A percentile compares a stretch with the other conserved stretches of the same genome.
These are phyloP conservation scores for Ariolimax columbianus DNA, from an alignment of 2,888 invertebrate genomes.

Conservation along the genomic window DNA sequence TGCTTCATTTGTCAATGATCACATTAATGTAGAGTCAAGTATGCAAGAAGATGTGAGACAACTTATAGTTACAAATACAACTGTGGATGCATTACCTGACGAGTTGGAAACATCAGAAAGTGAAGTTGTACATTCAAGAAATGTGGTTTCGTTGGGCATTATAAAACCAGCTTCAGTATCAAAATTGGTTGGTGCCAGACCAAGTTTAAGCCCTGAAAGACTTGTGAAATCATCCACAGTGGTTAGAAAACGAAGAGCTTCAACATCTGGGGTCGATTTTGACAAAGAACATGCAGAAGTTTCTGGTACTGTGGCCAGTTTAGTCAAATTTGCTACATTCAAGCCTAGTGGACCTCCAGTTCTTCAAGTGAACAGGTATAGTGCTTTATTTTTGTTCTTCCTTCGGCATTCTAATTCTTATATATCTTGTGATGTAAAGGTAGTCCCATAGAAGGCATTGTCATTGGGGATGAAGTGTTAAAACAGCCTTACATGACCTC, in stretches of 20 bases:
- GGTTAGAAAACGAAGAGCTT: slow-evolving; percentile 56
- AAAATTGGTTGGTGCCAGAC: not conserved
- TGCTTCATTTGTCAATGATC: not conserved
- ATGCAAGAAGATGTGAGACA: slow-evolving; percentile 41
- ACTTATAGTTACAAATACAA: slow-evolving; percentile 43
- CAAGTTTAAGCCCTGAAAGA: not conserved
- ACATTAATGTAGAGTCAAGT: not conserved
- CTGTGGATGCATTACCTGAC: slow-evolving; percentile 68
- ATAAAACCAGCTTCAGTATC: not conserved
- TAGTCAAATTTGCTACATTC: slow-evolving; percentile 85
- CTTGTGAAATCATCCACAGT: not conserved
- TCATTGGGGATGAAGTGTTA: no score
- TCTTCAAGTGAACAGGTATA: slow-evolving; percentile 84
- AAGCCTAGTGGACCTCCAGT: slow-evolving; percentile 80
- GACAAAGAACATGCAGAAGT: slow-evolving; percentile 82
- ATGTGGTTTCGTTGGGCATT: not conserved
- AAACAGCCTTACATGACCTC: no score
- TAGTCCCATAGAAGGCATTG: no score
- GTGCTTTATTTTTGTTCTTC: not conserved
- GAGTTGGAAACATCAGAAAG: slow-evolving; percentile 61
- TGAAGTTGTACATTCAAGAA: slow-evolving; percentile 14
- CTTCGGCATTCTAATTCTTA: not conserved
- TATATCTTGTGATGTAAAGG: not conserved
- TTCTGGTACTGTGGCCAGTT: slow-evolving; percentile 82
- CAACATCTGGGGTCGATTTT: slow-evolving; percentile 70